Evolutionary conservation across 2,113 vertebrate species (phyloP).

Genomic region (Verasper variegatus): DNA sequence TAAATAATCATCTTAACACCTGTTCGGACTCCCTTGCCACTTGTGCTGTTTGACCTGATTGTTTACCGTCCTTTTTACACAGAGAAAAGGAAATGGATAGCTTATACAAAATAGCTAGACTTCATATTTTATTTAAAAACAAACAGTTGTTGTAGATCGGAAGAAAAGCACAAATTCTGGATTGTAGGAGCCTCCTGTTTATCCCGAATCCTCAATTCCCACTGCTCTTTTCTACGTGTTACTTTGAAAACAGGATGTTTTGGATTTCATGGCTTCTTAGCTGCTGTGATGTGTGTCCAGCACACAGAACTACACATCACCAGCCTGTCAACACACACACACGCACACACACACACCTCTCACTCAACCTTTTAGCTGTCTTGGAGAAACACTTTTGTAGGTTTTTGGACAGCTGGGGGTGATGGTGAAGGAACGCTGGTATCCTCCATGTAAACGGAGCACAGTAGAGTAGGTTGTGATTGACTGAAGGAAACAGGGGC

Average conservation of each 20-base stretch:
- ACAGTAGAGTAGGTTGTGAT: not conserved
- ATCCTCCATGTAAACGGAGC: not conserved
- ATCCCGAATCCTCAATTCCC: not conserved
- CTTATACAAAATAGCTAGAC: not conserved
- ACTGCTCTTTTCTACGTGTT: not conserved
- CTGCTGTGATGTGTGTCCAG: constrained; percentile 26
- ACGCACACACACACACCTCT: not conserved
- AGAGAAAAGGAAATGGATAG: not conserved
- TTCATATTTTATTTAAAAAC: constrained; percentile 8
- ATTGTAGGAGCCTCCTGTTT: not conserved
- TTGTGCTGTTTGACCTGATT: constrained; percentile 14
- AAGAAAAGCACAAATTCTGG: not conserved
- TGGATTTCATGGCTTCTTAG: constrained; percentile 3
- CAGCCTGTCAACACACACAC: constrained; percentile 15
- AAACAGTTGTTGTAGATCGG: not conserved
- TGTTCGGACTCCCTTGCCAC: not conserved
- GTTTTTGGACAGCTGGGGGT: constrained; percentile 26
- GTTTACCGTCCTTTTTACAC: constrained; percentile 7
- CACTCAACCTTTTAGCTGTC: constrained; percentile 22
- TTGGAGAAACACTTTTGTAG: constrained; percentile 9
- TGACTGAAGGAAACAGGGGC: constrained; percentile 1
- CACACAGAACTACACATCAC: constrained; percentile 4
- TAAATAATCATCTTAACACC: constrained; percentile 12
- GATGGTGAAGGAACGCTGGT: constrained; percentile 1
- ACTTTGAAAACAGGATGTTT: constrained; percentile 30